Percentiles rank a stretch among this genome's conserved stretches.
phyloP scores from a whole-genome alignment of 2,797 vertebrate genomes.

The Girardinus metallicus region DNA sequence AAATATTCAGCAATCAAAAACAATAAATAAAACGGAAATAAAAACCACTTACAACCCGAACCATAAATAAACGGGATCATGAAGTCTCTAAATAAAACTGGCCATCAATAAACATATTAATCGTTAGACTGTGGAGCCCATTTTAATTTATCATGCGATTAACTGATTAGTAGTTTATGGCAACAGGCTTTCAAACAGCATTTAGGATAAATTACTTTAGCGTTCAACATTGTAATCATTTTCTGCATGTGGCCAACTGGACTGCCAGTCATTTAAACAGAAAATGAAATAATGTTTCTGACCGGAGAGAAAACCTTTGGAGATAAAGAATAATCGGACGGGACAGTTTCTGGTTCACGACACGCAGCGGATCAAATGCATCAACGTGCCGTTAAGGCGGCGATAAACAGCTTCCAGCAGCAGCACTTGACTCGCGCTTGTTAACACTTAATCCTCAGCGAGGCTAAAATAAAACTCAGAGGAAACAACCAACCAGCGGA shows the following conservation, averaged over 20 bases:
- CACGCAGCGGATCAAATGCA: neutral
- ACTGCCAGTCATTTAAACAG: neutral
- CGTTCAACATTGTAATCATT: neutral
- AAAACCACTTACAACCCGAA: no score
- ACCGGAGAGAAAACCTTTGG: neutral
- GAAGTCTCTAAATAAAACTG: no score
- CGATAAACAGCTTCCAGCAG: slow-evolving; percentile 9
- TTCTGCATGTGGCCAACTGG: neutral
- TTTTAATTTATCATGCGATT: no score
- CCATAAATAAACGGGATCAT: no score
- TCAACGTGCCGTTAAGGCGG: neutral
- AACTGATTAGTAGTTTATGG: no score
- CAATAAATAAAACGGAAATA: no score
- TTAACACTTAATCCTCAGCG: slow-evolving; percentile 25
- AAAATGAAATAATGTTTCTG: neutral
- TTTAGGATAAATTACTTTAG: neutral
- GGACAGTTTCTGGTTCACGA: slow-evolving; percentile 11
- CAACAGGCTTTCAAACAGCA: no score
- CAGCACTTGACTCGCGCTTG: slow-evolving; percentile 13
- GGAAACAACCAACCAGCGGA: slow-evolving; percentile 29
- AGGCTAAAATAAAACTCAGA: slow-evolving; percentile 21
- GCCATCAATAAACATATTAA: no score
- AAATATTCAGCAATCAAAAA: no score
- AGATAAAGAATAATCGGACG: neutral
- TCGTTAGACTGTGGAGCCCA: no score